A percentile compares a stretch with the other conserved stretches of the same genome.
Conservation (phyloP, 2,797 vertebrate genomes). For the Euthynnus affinis region DNA sequence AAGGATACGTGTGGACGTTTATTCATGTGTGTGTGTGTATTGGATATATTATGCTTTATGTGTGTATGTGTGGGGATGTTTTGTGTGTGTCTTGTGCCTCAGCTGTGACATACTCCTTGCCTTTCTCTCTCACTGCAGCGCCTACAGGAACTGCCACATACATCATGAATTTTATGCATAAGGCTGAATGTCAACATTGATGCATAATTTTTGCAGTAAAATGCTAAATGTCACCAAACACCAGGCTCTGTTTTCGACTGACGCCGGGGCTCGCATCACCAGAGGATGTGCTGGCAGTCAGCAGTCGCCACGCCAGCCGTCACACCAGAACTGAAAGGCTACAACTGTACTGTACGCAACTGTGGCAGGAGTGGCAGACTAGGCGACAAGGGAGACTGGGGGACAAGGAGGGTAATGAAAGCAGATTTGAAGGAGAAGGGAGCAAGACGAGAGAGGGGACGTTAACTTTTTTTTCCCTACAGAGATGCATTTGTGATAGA, state of each 20-base stretch:
- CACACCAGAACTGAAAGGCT: constrained; percentile 61
- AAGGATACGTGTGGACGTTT: constrained; percentile 19
- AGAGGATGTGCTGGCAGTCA: constrained; percentile 66
- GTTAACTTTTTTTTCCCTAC: neutral
- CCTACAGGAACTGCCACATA: constrained; percentile 80
- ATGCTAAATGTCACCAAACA: constrained; percentile 84
- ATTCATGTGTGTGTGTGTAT: constrained; percentile 7
- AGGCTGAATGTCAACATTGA: constrained; percentile 82
- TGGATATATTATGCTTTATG: neutral
- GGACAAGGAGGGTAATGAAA: constrained; percentile 70
- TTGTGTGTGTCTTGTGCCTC: constrained; percentile 48
- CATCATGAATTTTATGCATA: constrained; percentile 82
- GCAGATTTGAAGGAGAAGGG: constrained; percentile 51
- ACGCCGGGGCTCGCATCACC: constrained; percentile 54
- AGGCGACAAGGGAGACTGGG: constrained; percentile 63
- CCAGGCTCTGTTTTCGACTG: constrained; percentile 67
- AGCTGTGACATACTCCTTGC: constrained; percentile 65
- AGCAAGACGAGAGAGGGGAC: constrained; percentile 24
- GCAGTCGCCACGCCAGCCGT: constrained; percentile 59
- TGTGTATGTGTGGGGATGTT: constrained; percentile 10
- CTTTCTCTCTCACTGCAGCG: constrained; percentile 48
- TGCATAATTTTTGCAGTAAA: constrained; percentile 81
- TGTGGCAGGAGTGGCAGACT: constrained; percentile 59
- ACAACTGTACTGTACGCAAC: constrained; percentile 40
- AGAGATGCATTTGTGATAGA: neutral